Evolutionary conservation across 2,797 vertebrate genomes (phyloP), one percentile per base, ranked within the genome.

Genomic region (Echeneis naucrates): DNA sequence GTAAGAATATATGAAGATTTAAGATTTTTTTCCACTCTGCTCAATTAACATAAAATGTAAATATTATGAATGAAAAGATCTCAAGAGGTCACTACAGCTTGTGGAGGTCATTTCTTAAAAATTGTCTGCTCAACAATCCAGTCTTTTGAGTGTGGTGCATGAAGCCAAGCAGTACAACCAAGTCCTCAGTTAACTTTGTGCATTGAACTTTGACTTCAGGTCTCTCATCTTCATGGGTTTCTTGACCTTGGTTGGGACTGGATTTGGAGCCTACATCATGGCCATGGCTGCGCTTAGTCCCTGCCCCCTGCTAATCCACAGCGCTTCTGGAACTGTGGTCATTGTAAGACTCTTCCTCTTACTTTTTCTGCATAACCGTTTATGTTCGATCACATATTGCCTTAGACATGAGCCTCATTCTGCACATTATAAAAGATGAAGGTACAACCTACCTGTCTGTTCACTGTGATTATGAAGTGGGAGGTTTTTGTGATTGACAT

Each of bases 201-300:
- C 5, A 10, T 62, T 4, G 0, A 9, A 27, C n/a, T 75, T 60
- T 74, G 9, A 77, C 64, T 77, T 4, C 75, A 96, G 96, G 91
- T 95, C 95, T 61, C 89, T 96, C 55, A 3, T 81, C 68, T 78
- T 94, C 44, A 92, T 96, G 92, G 91, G 89, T 8, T 68, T 84
- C 54, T 82, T 96, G 80, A 92, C 93, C 12, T 17, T 88, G 37
- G 77, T 80, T 8, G 96, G 96, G 13, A 92, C 94, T 33, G 92
- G 90, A 33, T 87, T 96, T 44, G 96, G 93, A 50, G 78, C 87
- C 17, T 96, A 95, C 83, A 96, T 96, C 77, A 95, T 96, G 94
- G 81, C 83, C 61, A 92, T 93, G 92, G 95, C 95, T 11, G 88
- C 86, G 21, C 68, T 95, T 13, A 96, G 95, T 82, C 96, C 96